These are phyloP conservation scores for Musca domestica DNA, from an alignment of 1,140 invertebrate genomes.

Conservation along the genomic window DNA sequence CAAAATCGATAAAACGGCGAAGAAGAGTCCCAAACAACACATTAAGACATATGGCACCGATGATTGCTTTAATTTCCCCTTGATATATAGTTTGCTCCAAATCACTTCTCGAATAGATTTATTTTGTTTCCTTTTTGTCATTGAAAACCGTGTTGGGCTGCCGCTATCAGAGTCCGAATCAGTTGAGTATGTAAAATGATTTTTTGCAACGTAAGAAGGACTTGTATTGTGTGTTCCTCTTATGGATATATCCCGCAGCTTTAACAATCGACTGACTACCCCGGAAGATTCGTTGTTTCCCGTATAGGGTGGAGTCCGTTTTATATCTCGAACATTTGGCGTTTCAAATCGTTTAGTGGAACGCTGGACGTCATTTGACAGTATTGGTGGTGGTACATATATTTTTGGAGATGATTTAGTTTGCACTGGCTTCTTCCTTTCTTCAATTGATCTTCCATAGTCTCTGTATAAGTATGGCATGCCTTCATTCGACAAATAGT, in stretches of 20 bases:
- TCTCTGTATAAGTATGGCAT: neutral
- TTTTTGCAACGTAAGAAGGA: conserved; percentile 2
- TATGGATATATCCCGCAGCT: conserved; percentile 25
- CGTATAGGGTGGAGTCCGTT: conserved; percentile 35
- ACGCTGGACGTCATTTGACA: conserved; percentile 37
- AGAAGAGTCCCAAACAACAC: conserved; percentile 63
- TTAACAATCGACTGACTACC: conserved; percentile 28
- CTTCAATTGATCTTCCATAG: neutral
- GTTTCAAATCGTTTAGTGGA: too few species aligned
- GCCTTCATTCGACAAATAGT: neutral
- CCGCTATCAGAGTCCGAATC: conserved; percentile 34
- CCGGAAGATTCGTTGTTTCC: conserved; percentile 24
- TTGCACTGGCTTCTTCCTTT: too few species aligned
- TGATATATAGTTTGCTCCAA: conserved; percentile 29
- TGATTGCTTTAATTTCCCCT: conserved; percentile 58
- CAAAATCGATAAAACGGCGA: conserved; percentile 63
- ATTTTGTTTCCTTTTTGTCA: neutral
- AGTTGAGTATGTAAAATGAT: conserved; percentile 25
- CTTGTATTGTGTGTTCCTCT: too few species aligned
- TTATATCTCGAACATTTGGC: conserved; percentile 29
- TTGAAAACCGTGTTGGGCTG: conserved; percentile 1
- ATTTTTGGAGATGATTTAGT: conserved; percentile 31
- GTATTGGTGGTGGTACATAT: conserved; percentile 44
- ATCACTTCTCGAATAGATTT: neutral
- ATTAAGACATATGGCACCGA: conserved; percentile 65